Evolutionary conservation across 1,140 invertebrate genomes (phyloP).

Genomic region (Aphaenogaster ashmeadi): DNA sequence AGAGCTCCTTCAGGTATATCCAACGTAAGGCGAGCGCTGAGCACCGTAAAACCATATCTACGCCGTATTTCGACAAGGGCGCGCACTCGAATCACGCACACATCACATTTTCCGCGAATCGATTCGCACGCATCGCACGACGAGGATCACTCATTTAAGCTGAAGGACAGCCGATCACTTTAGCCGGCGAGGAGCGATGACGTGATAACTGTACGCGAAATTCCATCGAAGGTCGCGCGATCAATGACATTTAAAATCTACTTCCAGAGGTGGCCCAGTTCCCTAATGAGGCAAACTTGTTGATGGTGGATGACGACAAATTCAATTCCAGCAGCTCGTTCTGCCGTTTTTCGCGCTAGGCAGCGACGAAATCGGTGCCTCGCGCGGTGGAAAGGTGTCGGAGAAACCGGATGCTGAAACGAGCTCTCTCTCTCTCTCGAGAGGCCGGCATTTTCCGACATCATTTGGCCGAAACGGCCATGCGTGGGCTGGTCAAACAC

Average conservation of each 20-base stretch:
- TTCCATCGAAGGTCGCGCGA: slow-evolving; percentile 59
- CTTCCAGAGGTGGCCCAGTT: slow-evolving; percentile 35
- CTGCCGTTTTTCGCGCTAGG: background rate
- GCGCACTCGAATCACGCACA: slow-evolving; percentile 67
- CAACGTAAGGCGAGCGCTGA: slow-evolving; percentile 65
- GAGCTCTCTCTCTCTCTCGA: slow-evolving; percentile 48
- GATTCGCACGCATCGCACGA: slow-evolving; percentile 36
- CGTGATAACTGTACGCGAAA: slow-evolving; percentile 37
- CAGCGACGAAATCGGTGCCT: background rate
- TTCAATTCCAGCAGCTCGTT: background rate
- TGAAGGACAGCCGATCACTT: slow-evolving; percentile 29
- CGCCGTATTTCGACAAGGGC: slow-evolving; percentile 32
- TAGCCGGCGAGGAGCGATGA: background rate
- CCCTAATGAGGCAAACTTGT: slow-evolving; percentile 53
- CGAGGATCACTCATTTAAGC: slow-evolving; percentile 44
- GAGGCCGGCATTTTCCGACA: slow-evolving; percentile 76
- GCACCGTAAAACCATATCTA: slow-evolving; percentile 66
- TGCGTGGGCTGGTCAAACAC: slow-evolving; percentile 68
- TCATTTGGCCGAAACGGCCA: slow-evolving; percentile 74
- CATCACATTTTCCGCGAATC: slow-evolving; percentile 63
- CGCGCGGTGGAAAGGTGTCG: background rate
- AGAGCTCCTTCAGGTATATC: slow-evolving; percentile 76
- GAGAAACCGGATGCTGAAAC: slow-evolving; percentile 54
- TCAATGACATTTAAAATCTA: slow-evolving; percentile 63
- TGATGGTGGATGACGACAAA: slow-evolving; percentile 26